Evolutionary conservation across 2,888 invertebrate genomes (phyloP), one percentile per base, ranked within the genome.

Genomic region (Amiota minor): DNA sequence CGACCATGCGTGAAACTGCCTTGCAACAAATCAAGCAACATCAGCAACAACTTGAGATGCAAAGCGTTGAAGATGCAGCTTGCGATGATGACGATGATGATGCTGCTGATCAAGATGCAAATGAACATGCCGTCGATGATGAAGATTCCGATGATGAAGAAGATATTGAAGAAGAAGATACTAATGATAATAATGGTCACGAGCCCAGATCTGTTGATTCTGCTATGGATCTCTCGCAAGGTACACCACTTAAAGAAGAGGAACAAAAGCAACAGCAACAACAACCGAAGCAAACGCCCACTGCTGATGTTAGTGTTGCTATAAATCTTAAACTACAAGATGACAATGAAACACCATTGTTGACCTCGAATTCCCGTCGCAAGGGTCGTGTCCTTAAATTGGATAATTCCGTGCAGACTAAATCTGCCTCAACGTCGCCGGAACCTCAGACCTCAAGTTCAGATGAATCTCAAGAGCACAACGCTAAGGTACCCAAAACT

Each of bases 301-400:
- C 20, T 46, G 14, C 61, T 70, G 47, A 70, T 70, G 70, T 76
- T 71, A 56, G 46, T 59, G 72, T 73, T 53, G 83, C 83, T 35
- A 84, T 87, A 55, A 88, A 88, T 68, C 77, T 88, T 2, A 88
- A 88, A 76, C 69, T 85, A 55, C 75, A 81, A n/a, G 85, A 86
- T 3, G 35, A 2, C 23, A 84, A 86, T 1, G 87, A 88, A 3
- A 89, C 89, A 3, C 88, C 90, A 1, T 71, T 86, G 47, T 84
- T 85, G 70, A 79, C 82, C 49, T 80, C 77, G 35, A 89, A 59
- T 87, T 78, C 82, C 0, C 81, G 97, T 23, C 93, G 98, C 80
- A 98, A 98, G 90, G 97, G 97, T 0, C 94, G 94, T 69, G 96
- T 97, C 0, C 94, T 94, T 82, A 96, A 96, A 82, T 90, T 97